A percentile compares a stretch with the other conserved stretches of the same genome.
Evolutionary conservation across 2,888 invertebrate species (phyloP).

Genomic region (Nymphalis c-album): DNA sequence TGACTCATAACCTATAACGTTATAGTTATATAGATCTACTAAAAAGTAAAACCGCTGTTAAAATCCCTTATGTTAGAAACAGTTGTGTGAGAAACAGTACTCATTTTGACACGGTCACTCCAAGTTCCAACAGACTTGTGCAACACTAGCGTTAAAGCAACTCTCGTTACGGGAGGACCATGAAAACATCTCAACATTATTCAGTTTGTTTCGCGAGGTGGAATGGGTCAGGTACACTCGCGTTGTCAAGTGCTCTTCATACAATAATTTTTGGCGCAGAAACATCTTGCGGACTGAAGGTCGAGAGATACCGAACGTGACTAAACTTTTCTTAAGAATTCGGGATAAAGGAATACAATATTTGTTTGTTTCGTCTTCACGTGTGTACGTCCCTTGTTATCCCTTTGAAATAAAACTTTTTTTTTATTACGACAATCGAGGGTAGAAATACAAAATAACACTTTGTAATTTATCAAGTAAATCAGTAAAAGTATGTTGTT

Average conservation of each 20-base stretch:
- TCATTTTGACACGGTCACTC: conserved; percentile 1
- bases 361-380: conserved; percentile 14
- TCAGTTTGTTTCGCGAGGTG: conserved; percentile 31
- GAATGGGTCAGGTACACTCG: conserved; percentile 39
- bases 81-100: background rate
- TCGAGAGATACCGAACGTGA: conserved; percentile 39
- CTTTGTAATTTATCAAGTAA: too few species aligned
- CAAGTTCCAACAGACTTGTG: background rate
- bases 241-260: conserved; percentile 34
- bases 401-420: too few species aligned
- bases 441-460: too few species aligned
- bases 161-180: conserved; percentile 24
- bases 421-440: too few species aligned
- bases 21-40: background rate
- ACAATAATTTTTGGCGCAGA: conserved; percentile 39
- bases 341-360: conserved; percentile 23
- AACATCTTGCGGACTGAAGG: conserved; percentile 36
- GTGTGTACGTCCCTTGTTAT: conserved; percentile 1
- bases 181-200: conserved; percentile 30
- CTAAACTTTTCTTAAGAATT: conserved; percentile 36
- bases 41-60: background rate
- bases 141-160: background rate
- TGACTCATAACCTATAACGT: too few species aligned
- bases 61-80: background rate
- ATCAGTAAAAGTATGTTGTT: too few species aligned